Evolutionary conservation across 1,140 invertebrate genomes (phyloP).

Genomic region (Teleogryllus occipitalis): DNA sequence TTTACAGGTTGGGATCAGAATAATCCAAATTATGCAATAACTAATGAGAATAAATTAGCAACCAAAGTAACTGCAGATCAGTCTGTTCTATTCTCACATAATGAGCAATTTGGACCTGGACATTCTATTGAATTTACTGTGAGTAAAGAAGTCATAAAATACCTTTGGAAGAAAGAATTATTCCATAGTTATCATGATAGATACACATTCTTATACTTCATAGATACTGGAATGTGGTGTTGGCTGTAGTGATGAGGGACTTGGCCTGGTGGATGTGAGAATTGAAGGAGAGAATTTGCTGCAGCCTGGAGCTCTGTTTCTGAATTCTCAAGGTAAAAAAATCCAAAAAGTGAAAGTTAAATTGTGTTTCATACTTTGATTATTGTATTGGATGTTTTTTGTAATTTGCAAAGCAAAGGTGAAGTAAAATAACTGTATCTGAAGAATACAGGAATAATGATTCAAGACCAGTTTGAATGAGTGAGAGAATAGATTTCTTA

Average conservation of each 20-base stretch:
- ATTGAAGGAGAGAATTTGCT: constrained; percentile 23
- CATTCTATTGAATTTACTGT: constrained; percentile 29
- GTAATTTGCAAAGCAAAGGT: too few species aligned
- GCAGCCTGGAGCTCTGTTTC: constrained; percentile 26
- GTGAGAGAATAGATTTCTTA: too few species aligned
- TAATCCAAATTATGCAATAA: constrained; percentile 24
- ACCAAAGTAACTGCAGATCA: constrained; percentile 23
- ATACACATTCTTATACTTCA: not conserved
- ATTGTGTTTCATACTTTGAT: not conserved
- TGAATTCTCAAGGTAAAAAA: constrained; percentile 26
- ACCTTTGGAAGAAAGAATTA: not conserved
- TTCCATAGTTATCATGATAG: not conserved
- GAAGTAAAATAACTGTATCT: too few species aligned
- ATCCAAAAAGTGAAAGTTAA: not conserved
- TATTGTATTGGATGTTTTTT: not conserved
- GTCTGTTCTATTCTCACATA: constrained; percentile 24
- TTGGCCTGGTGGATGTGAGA: constrained; percentile 25
- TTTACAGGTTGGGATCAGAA: constrained; percentile 24
- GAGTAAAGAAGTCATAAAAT: not conserved
- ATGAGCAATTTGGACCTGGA: constrained; percentile 26
- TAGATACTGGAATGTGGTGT: constrained; percentile 24
- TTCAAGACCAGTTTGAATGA: too few species aligned
- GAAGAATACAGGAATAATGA: too few species aligned
- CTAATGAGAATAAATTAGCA: constrained; percentile 27
- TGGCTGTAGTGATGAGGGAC: constrained; percentile 24